Percentiles rank a stretch among this genome's conserved stretches.
These are phyloP conservation scores for Nymphicus hollandicus DNA, from an alignment of 2,113 vertebrate species.

Conservation along the genomic window DNA sequence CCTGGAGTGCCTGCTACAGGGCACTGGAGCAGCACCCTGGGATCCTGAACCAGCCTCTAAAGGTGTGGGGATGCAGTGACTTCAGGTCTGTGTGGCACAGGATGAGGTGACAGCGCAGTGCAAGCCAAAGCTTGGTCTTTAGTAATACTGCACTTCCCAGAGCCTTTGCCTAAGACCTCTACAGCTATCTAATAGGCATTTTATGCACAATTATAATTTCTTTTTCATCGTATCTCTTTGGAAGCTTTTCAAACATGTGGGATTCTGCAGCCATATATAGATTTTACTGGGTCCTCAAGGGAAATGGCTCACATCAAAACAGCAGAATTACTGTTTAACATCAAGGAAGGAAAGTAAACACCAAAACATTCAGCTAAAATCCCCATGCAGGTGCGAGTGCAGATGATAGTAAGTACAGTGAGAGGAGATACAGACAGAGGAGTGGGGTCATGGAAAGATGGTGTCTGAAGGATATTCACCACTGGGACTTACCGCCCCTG, in stretches of 20 bases:
- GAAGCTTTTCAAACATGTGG: background rate
- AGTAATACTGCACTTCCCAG: background rate
- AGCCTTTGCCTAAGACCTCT: background rate
- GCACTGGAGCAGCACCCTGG: background rate
- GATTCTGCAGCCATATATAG: background rate
- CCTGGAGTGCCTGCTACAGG: fast-evolving
- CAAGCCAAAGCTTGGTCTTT: background rate
- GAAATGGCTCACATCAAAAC: background rate
- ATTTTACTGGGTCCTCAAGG: background rate
- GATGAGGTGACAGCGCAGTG: fast-evolving
- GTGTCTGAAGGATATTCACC: background rate
- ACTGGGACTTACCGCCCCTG: background rate
- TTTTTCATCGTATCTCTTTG: background rate
- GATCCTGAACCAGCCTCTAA: background rate
- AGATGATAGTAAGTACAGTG: background rate
- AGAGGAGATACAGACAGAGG: background rate
- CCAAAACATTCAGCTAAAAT: background rate
- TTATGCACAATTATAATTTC: background rate
- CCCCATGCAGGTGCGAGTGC: background rate
- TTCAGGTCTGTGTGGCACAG: background rate
- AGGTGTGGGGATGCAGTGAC: background rate
- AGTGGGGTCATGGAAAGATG: background rate
- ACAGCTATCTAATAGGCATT: background rate
- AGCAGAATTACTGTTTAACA: background rate
- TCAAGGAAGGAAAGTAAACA: background rate